These are phyloP conservation scores for Urocyon cinereoargenteus DNA, from an alignment of 2,797 vertebrate species.

Conservation along the genomic window DNA sequence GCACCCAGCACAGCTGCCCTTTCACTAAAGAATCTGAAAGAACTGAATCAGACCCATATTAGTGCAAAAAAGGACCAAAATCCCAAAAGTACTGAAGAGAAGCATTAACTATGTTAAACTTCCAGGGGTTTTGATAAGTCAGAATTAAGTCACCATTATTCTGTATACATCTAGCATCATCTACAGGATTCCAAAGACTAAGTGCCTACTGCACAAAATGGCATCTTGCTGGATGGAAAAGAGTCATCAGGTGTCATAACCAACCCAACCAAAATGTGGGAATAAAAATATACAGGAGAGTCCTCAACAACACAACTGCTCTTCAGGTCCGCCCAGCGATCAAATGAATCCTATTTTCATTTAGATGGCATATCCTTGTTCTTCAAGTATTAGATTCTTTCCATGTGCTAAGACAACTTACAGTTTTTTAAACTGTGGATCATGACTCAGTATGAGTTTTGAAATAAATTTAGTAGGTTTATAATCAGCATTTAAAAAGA, in stretches of 20 bases:
- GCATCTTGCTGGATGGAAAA: not conserved
- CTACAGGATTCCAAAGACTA: not conserved
- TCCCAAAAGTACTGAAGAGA: not conserved
- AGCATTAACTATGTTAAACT: not conserved
- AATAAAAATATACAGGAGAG: not conserved
- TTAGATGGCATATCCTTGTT: not conserved
- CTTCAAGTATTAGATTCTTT: not conserved
- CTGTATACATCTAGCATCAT: not conserved
- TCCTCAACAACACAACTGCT: not conserved
- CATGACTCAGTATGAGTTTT: not conserved
- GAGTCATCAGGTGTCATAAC: not conserved
- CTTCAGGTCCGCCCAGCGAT: not conserved
- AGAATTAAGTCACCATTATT: not conserved
- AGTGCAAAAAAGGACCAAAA: not conserved
- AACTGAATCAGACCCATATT: not conserved
- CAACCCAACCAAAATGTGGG: not conserved
- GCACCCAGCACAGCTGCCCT: constrained; percentile 77
- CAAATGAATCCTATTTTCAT: not conserved
- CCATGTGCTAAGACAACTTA: not conserved
- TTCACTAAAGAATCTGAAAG: constrained; percentile 66
- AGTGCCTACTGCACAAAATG: not conserved
- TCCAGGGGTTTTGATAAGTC: not conserved
- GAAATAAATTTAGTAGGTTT: constrained; percentile 4
- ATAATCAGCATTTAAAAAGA: not conserved
- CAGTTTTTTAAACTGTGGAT: not conserved